Percentiles rank a stretch among this genome's conserved stretches.
Conservation (phyloP, 2,888 invertebrate species). For the Lepidochrysops patricia region DNA sequence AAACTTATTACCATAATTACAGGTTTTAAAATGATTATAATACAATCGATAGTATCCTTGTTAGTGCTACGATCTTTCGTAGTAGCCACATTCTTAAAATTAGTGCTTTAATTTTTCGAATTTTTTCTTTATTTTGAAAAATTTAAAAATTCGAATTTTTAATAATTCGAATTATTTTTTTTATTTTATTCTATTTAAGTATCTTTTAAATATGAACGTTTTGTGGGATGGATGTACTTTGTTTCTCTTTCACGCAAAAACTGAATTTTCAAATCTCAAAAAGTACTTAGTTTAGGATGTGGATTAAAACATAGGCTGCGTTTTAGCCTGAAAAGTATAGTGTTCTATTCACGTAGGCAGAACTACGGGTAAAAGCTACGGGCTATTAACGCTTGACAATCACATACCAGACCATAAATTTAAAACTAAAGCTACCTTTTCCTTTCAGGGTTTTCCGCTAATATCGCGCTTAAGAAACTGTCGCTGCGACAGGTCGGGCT, state of each 20-base stretch:
- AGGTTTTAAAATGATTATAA: not conserved
- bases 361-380: too few species aligned
- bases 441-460: constrained; percentile 79
- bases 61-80: not conserved
- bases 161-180: not conserved
- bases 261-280: too few species aligned
- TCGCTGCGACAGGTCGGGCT: constrained; percentile 79
- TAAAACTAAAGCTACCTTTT: constrained; percentile 10
- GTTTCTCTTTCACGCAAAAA: too few species aligned
- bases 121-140: not conserved
- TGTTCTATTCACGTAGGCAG: too few species aligned
- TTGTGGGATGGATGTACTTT: too few species aligned
- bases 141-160: not conserved
- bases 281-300: too few species aligned
- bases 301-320: too few species aligned
- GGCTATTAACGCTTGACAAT: too few species aligned
- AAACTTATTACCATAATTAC: not conserved
- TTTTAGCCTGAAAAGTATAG: too few species aligned
- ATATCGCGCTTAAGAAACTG: constrained; percentile 77
- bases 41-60: not conserved
- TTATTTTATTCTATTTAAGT: too few species aligned
- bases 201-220: too few species aligned
- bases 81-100: not conserved
- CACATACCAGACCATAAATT: too few species aligned
- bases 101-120: not conserved